Evolutionary conservation across 1,140 invertebrate genomes (phyloP).

Genomic region (Spodoptera frugiperda): DNA sequence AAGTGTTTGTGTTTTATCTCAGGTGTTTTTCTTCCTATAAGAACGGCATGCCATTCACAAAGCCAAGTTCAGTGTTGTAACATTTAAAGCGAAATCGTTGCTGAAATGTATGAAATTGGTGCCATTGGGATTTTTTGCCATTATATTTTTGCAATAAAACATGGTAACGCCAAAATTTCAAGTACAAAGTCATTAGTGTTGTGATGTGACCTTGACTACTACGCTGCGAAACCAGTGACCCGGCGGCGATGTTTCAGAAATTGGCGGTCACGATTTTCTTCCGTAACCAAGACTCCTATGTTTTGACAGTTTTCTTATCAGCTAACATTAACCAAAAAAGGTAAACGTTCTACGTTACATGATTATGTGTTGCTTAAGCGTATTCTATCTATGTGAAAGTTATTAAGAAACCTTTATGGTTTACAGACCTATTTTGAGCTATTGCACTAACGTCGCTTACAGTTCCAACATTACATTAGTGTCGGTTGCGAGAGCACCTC

Average conservation of each 20-base stretch:
- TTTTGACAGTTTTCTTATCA: conserved; percentile 22
- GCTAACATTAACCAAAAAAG: conserved; percentile 12
- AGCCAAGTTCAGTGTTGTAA: conserved; percentile 8
- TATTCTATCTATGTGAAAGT: background rate
- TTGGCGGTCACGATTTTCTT: conserved; percentile 73
- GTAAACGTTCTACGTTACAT: background rate
- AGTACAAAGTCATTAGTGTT: conserved; percentile 77
- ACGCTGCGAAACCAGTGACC: conserved; percentile 74
- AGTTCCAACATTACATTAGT: conserved; percentile 37
- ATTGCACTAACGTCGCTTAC: conserved; percentile 30
- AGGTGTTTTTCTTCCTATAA: conserved; percentile 28
- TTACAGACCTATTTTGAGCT: conserved; percentile 31
- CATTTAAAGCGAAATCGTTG: background rate
- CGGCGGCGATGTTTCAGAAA: conserved; percentile 70
- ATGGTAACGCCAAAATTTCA: conserved; percentile 71
- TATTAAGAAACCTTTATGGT: conserved; percentile 26
- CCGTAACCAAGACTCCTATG: conserved; percentile 44
- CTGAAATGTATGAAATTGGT: conserved; percentile 10
- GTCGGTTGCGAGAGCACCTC: conserved; percentile 50
- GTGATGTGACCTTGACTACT: conserved; percentile 75
- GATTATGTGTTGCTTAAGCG: background rate
- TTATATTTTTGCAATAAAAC: conserved; percentile 45
- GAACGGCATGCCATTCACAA: background rate
- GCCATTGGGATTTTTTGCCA: conserved; percentile 52
- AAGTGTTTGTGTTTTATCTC: conserved; percentile 64